Evolutionary conservation across 2,888 invertebrate genomes (phyloP), one percentile per base, ranked within the genome.

Genomic region (Acleris emargana): DNA sequence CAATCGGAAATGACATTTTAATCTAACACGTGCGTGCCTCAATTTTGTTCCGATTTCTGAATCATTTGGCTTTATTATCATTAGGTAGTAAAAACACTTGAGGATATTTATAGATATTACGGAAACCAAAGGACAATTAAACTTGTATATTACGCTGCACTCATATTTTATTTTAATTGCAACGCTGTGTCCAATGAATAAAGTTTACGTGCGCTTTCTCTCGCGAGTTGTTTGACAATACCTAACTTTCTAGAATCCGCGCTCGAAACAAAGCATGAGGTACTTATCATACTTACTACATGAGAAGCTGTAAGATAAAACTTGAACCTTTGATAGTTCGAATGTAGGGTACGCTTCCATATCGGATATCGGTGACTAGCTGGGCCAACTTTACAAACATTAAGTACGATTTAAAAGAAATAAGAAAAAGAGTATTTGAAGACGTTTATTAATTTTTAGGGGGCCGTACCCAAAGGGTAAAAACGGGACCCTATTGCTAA

Each of bases 241-340:
- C 25, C 25, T 25, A 53, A 58, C 58, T 59, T 64, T 59, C 64
- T 53, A 59, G 58, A 53, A 64, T 42, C 53, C 58, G 49, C 47
- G 58, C 42, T 54, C 58, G 18, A 58, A 53, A 52, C 62, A 42
- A 38, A 49, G 58, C 58, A 20, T 38, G 16, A 47, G 52, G 13
- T 32, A 7, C 52, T 22, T 16, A 16, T 50, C 7, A 17, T 32
- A 7, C 52, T 22, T 16, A 16, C 55, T 13, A 38, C 45, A 28
- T 5, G 20, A n/a, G 38, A 18, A 53, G 58, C 58, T 64, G 51
- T 43, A 47, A 3, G 51, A n/a, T 28, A 50, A 38, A 43, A 45
- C 45, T 32, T 28, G 0, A 9, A 32, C 32, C 32, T 32, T 9
- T 38, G 38, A 32, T 38, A 38, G 38, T 13, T 32, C 13, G 51